These are phyloP conservation scores for Sanderia malayensis DNA, from an alignment of 30 jellyfish, hydroid and myxozoan species.

Conservation along the genomic window DNA sequence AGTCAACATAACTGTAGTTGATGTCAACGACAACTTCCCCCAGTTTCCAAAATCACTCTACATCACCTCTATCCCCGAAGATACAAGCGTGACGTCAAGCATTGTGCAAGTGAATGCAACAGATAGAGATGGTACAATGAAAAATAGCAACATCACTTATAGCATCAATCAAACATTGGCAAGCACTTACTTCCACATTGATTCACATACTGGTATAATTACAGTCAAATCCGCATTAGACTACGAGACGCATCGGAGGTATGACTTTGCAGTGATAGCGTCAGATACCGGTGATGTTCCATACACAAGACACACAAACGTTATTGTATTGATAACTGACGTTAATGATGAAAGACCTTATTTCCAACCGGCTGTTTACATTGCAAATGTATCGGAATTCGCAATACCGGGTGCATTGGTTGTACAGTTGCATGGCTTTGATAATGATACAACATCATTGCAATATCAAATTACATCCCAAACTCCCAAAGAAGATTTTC, in stretches of 20 bases:
- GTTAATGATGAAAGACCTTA: slow-evolving; percentile 68
- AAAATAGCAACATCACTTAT: slow-evolving; percentile 44
- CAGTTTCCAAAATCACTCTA: slow-evolving; percentile 62
- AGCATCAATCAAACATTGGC: slow-evolving; percentile 70
- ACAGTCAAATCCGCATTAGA: slow-evolving; percentile 40
- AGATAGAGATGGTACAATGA: slow-evolving; percentile 72
- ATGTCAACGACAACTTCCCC: slow-evolving; percentile 82
- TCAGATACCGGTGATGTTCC: slow-evolving; percentile 75
- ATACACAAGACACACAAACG: slow-evolving; percentile 52
- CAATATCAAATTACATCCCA: slow-evolving; percentile 34
- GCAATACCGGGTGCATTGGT: slow-evolving; percentile 57
- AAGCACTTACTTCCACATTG: slow-evolving; percentile 41
- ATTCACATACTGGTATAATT: slow-evolving; percentile 61
- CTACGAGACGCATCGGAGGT: slow-evolving; percentile 57
- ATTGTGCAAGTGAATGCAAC: slow-evolving; percentile 69
- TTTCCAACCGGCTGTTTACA: slow-evolving; percentile 49
- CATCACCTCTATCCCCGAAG: slow-evolving; percentile 53
- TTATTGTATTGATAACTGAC: slow-evolving; percentile 51
- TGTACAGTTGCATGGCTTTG: slow-evolving; percentile 34
- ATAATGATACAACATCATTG: slow-evolving; percentile 42
- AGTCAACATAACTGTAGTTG: slow-evolving; percentile 54
- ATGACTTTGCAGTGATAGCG: slow-evolving; percentile 79
- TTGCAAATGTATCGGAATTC: slow-evolving; percentile 44
- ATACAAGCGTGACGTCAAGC: slow-evolving; percentile 16
- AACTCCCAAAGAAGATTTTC: slow-evolving; percentile 40